phyloP scores from a whole-genome alignment of 2,113 vertebrate genomes.

The Oncorhynchus masou region DNA sequence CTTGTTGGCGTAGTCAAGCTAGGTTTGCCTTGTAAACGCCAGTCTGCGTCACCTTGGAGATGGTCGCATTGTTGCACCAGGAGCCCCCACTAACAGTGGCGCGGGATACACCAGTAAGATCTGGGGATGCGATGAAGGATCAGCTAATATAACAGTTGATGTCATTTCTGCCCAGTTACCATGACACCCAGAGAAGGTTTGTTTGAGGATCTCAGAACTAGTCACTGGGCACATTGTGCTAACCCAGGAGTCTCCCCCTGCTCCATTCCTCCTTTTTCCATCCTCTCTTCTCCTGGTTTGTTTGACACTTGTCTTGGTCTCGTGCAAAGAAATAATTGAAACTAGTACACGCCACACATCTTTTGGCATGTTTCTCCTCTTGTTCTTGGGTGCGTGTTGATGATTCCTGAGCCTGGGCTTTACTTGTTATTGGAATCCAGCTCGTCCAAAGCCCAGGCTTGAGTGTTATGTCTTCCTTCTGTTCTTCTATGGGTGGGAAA shows the following conservation, averaged over 20 bases:
- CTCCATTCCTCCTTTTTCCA: conserved; percentile 62
- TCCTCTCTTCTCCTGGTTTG: conserved; percentile 44
- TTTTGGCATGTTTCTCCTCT: conserved; percentile 50
- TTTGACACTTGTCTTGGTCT: conserved; percentile 74
- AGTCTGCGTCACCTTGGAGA: conserved; percentile 78
- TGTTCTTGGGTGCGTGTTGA: conserved; percentile 58
- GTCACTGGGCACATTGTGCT: conserved; percentile 79
- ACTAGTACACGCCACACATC: conserved; percentile 71
- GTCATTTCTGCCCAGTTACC: conserved; percentile 81
- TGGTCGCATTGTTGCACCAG: conserved; percentile 79
- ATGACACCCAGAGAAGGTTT: conserved; percentile 83
- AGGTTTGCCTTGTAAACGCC: conserved; percentile 83
- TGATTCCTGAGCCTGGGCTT: conserved; percentile 64
- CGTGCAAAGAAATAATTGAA: conserved; percentile 63
- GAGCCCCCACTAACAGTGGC: conserved; percentile 82
- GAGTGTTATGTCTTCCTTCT: conserved; percentile 65
- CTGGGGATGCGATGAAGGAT: conserved; percentile 75
- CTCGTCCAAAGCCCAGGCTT: conserved; percentile 53
- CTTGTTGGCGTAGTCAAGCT: conserved; percentile 65
- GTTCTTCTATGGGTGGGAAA: conserved; percentile 40
- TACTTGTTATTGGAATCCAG: conserved; percentile 68
- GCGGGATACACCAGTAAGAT: conserved; percentile 68
- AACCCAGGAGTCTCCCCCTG: conserved; percentile 52
- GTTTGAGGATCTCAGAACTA: conserved; percentile 96
- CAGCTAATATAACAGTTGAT: conserved; percentile 72